Evolutionary conservation across 1,140 invertebrate species (phyloP).

Genomic region (Hormaphis cornu): DNA sequence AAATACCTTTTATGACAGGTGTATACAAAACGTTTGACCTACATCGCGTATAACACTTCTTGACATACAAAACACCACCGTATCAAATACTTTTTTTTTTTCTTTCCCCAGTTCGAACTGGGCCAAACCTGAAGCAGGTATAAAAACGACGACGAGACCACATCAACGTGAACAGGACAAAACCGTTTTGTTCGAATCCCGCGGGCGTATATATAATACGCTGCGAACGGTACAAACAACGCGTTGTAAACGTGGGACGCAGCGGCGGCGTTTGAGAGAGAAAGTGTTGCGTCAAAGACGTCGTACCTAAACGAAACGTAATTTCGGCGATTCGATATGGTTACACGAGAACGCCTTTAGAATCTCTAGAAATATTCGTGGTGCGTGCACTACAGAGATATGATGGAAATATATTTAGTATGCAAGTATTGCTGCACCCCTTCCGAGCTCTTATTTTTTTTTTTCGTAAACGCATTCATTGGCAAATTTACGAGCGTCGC

Average conservation of each 20-base stretch:
- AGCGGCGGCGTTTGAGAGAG: background rate
- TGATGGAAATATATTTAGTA: too few relatives aligned
- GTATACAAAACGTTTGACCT: too few relatives aligned
- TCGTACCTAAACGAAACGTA: too few relatives aligned
- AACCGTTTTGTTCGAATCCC: background rate
- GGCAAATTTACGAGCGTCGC: background rate
- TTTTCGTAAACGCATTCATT: background rate
- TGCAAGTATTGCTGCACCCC: background rate
- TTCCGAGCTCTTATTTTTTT: conserved; percentile 15
- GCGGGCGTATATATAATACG: too few relatives aligned
- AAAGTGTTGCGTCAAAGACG: background rate
- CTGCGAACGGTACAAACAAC: background rate
- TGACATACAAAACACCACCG: too few relatives aligned
- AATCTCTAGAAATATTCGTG: background rate
- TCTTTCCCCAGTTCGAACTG: background rate
- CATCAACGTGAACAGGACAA: too few relatives aligned
- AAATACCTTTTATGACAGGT: too few relatives aligned
- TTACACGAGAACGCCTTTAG: too few relatives aligned
- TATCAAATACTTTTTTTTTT: conserved; percentile 2
- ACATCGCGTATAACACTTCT: too few relatives aligned
- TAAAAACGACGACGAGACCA: background rate
- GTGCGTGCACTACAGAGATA: background rate
- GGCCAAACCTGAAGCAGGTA: conserved; percentile 9
- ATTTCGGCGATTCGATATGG: too few relatives aligned
- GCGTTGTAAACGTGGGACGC: background rate